Base-by-base conservation (phyloP, 2,888 invertebrate species). In the Pyrgus malvae region DNA sequence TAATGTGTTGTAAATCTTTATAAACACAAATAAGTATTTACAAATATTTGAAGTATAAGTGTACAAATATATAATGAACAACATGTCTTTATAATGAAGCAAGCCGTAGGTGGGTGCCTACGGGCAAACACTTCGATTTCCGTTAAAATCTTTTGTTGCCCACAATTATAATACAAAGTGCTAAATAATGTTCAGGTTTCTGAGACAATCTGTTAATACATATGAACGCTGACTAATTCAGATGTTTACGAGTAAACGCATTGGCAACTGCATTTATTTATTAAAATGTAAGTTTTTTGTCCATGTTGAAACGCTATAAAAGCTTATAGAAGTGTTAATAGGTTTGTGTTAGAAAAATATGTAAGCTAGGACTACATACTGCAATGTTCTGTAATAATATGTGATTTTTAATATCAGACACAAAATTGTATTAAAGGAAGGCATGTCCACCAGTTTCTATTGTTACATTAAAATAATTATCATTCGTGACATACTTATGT, bases 191-290 rank as follows among this genome's bases (percentile, higher is more conserved):
- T 75, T 35, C 44, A 78, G 75, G 57, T 66, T 66, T 69, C 71
- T 72, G 75, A 78, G 74, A 76, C 82, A 76, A 76, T 76, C 66
- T 80, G 84, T 81, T 83, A 85, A 85, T 85, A n/a, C n/a, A n/a
- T n/a, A 84, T 79, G 79, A 82, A 75, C 64, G 70, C 74, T 80
- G 79, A 78, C 76, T 76, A 76, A 74, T 62, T 65, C 64, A 62
- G 57, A 65, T 37, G 56, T 58, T 55, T 29, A 31, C 17, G 42
- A 49, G 57, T 58, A 21, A 25, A 37, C 21, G 19, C 29, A 44
- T 45, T 38, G 37, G 19, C 64, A 16, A 37, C 42, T 66, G 70
- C 64, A 70, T 74, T 3, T 16, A 8, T 16, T 12, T 72, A 71
- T 67, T 25, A 11, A 29, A 3, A n/a, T 29, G n/a, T 29, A 2